Evolutionary conservation across 2,797 vertebrate genomes (phyloP).

Genomic region (Florisuga fusca): DNA sequence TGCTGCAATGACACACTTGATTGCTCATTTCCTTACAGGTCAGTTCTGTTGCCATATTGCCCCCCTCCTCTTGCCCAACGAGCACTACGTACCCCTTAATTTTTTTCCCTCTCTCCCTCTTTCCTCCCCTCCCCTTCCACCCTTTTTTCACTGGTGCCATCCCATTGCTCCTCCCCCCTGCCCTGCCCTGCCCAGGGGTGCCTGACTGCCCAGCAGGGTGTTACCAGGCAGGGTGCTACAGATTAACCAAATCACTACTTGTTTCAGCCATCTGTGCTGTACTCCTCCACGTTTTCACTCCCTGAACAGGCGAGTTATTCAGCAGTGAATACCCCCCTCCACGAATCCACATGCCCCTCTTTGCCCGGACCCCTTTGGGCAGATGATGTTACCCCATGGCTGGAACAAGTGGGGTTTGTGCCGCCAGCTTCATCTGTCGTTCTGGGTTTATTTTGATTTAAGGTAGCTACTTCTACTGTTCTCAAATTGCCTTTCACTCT

Average conservation of each 20-base stretch:
- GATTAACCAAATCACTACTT: background rate
- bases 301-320: background rate
- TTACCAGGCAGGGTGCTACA: background rate
- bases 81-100: no score
- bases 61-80: background rate
- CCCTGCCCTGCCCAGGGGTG: background rate
- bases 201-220: background rate
- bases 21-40: background rate
- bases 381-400: background rate
- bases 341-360: background rate
- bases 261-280: background rate
- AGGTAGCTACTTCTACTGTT: background rate
- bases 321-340: background rate
- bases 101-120: background rate
- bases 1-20: background rate
- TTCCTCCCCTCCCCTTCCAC: background rate
- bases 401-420: constrained; percentile 38
- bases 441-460: constrained; percentile 32
- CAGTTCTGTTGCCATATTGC: background rate
- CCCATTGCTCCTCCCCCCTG: background rate
- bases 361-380: background rate
- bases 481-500: background rate
- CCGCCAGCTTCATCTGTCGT: background rate
- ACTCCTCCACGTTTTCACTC: background rate
- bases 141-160: background rate